Percentiles rank a stretch among this genome's conserved stretches.
Conservation (phyloP, 2,888 invertebrate species). For the Yponomeuta cagnagella region DNA sequence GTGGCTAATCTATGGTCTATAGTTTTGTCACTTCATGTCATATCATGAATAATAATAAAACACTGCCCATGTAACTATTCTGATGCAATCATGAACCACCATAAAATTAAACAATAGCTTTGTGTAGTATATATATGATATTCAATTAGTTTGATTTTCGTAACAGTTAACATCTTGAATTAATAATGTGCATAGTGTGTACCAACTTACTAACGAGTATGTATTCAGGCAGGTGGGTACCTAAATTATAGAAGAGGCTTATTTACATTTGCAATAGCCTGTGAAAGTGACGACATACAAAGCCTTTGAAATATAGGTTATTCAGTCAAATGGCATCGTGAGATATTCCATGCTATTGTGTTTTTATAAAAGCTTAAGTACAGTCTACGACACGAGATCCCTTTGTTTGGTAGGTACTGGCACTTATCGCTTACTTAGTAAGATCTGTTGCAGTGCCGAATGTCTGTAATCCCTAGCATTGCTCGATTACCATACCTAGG, state of each 20-base stretch:
- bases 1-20: too few species aligned
- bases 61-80: background rate
- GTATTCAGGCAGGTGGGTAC: too few species aligned
- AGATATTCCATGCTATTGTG: background rate
- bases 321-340: background rate
- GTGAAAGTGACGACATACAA: background rate
- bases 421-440: too few species aligned
- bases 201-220: too few species aligned
- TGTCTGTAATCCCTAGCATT: background rate
- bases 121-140: background rate
- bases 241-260: too few species aligned
- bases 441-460: too few species aligned
- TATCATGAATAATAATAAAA: background rate
- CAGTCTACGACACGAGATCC: too few species aligned
- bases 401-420: too few species aligned
- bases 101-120: conserved; percentile 31
- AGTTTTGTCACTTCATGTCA: too few species aligned
- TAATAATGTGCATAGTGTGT: background rate
- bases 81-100: conserved; percentile 25
- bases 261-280: background rate
- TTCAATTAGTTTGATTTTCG: conserved; percentile 3
- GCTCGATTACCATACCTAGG: background rate
- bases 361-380: background rate
- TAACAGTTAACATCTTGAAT: conserved; percentile 1
- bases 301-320: background rate